A percentile compares a stretch with the other conserved stretches of the same genome.
These are phyloP conservation scores for Pangasius sanitwongsei DNA, from an alignment of 2,797 vertebrate species.

Conservation along the genomic window DNA sequence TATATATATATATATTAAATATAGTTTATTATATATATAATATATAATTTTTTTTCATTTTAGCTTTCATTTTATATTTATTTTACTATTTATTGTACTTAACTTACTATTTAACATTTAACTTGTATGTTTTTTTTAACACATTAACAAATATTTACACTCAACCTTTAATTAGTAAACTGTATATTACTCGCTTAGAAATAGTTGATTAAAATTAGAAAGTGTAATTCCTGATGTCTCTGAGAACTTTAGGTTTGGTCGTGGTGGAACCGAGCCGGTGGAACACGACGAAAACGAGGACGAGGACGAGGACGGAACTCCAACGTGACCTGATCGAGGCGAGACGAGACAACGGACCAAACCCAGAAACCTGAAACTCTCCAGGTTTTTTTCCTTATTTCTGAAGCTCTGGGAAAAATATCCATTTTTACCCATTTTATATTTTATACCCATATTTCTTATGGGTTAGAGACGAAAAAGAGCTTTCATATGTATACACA, in stretches of 20 bases:
- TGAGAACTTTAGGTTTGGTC: neutral
- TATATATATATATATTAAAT: no score
- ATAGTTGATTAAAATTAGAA: neutral
- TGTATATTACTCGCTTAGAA: neutral
- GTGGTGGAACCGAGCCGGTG: slow-evolving; percentile 33
- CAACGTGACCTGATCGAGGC: accelerated
- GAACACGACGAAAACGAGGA: slow-evolving; percentile 48
- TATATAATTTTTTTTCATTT: no score
- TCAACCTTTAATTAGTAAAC: neutral
- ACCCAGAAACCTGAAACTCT: neutral
- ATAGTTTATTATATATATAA: no score
- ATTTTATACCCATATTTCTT: neutral
- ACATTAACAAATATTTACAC: neutral
- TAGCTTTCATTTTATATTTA: no score
- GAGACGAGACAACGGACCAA: neutral
- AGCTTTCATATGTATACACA: neutral
- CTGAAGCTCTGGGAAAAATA: no score
- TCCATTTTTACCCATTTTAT: no score
- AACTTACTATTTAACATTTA: no score
- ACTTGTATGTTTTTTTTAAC: neutral
- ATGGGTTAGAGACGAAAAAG: neutral
- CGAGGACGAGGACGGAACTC: neutral
- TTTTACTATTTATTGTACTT: no score
- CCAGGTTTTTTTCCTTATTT: no score
- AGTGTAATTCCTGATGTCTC: neutral